Percentiles rank a stretch among this genome's conserved stretches.
Evolutionary conservation across 2,888 invertebrate genomes (phyloP).

Genomic region (Drosophila stalkeri): DNA sequence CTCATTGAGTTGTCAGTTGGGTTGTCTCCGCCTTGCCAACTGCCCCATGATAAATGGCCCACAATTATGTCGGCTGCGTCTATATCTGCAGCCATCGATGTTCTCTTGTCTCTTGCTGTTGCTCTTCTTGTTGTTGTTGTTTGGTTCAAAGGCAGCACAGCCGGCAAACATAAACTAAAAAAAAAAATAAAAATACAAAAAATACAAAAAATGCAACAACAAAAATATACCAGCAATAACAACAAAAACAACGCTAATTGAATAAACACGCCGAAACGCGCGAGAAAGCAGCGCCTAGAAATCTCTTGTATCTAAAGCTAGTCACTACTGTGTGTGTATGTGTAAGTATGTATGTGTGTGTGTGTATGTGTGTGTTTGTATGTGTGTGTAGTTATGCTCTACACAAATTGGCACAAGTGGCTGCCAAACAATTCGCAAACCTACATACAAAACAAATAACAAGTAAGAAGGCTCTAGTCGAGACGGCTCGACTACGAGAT

Average conservation of each 20-base stretch:
- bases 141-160: conserved; percentile 56
- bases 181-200: conserved; percentile 2
- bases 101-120: neutral
- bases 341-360: neutral
- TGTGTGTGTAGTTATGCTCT: conserved; percentile 29
- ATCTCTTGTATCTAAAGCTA: conserved; percentile 14
- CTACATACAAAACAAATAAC: neutral
- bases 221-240: conserved; percentile 8
- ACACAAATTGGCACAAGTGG: conserved; percentile 65
- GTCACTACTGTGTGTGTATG: conserved; percentile 13
- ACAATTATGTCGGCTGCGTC: conserved; percentile 69
- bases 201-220: neutral
- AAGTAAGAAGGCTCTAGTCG: no score
- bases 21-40: conserved; percentile 64
- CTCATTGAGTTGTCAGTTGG: conserved; percentile 80
- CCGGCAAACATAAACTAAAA: conserved; percentile 42
- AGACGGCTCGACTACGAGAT: no score
- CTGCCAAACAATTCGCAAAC: conserved; percentile 18
- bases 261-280: conserved; percentile 74
- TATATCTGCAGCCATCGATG: conserved; percentile 58
- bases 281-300: conserved; percentile 60
- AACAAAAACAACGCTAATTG: conserved; percentile 60
- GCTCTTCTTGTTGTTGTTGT: conserved; percentile 2
- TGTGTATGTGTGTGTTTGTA: neutral
- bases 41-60: conserved; percentile 74